A percentile compares a stretch with the other conserved stretches of the same genome.
These are phyloP conservation scores for Cerastis rubricosa DNA, from an alignment of 2,888 invertebrate genomes.

Conservation along the genomic window DNA sequence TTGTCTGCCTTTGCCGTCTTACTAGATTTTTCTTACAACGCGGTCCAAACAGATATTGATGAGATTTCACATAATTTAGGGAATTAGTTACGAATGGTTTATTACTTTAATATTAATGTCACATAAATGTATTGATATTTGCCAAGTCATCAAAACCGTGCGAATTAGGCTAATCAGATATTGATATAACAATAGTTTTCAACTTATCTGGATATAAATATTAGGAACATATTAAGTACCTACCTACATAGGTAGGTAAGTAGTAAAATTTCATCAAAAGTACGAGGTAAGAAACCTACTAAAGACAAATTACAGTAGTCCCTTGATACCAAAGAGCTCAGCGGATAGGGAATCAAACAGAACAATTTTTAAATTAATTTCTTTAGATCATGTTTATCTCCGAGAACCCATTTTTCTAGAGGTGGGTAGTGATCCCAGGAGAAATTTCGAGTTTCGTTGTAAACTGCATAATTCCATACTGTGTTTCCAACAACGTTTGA, in stretches of 20 bases:
- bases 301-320: conserved; percentile 48
- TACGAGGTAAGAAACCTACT: conserved; percentile 22
- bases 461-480: conserved; percentile 64
- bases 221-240: neutral
- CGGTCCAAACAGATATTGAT: neutral
- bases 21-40: neutral
- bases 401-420: conserved; percentile 64
- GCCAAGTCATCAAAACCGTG: neutral
- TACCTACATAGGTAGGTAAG: conserved; percentile 7
- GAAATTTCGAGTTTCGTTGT: conserved; percentile 64
- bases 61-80: neutral
- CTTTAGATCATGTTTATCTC: conserved; percentile 63
- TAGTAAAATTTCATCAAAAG: conserved; percentile 30
- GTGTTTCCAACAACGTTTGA: conserved; percentile 44
- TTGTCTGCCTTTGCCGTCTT: neutral
- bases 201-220: conserved; percentile 5
- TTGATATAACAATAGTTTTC: conserved; percentile 12
- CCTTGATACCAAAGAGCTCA: conserved; percentile 33
- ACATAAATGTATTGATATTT: neutral
- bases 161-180: neutral
- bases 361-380: conserved; percentile 63
- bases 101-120: neutral
- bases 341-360: conserved; percentile 46
- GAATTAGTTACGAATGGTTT: neutral
- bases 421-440: conserved; percentile 58